phyloP scores from a whole-genome alignment of 2,113 vertebrate species.

The Serilophus lunatus region DNA sequence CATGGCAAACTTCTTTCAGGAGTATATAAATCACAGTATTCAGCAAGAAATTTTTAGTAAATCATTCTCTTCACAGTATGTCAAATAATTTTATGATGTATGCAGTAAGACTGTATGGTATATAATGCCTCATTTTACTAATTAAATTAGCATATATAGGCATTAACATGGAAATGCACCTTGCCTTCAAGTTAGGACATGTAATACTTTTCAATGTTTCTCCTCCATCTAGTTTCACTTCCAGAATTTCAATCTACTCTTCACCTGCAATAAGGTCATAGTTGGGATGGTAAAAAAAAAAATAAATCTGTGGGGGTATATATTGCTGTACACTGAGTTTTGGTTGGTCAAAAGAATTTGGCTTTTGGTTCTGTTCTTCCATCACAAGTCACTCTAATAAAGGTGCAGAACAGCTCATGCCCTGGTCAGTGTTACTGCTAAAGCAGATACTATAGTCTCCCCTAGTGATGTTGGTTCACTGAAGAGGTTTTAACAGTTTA shows the following conservation, averaged over 20 bases:
- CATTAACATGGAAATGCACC: neutral
- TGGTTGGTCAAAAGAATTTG: neutral
- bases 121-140: neutral
- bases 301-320: neutral
- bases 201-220: neutral
- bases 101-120: neutral
- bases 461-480: neutral
- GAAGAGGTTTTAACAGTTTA: neutral
- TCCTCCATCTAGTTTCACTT: neutral
- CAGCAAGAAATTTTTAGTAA: neutral
- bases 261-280: neutral
- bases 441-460: neutral
- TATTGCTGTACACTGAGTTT: neutral
- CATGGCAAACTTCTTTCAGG: neutral
- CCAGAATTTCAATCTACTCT: neutral
- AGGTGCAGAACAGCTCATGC: fast-evolving
- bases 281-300: neutral
- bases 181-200: neutral
- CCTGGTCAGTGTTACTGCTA: neutral
- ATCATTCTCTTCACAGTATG: neutral
- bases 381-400: fast-evolving
- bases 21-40: neutral
- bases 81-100: neutral
- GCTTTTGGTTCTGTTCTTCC: neutral
- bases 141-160: neutral